These are phyloP conservation scores for Aphodius granarius DNA, from an alignment of 2,888 invertebrate genomes.

Conservation along the genomic window DNA sequence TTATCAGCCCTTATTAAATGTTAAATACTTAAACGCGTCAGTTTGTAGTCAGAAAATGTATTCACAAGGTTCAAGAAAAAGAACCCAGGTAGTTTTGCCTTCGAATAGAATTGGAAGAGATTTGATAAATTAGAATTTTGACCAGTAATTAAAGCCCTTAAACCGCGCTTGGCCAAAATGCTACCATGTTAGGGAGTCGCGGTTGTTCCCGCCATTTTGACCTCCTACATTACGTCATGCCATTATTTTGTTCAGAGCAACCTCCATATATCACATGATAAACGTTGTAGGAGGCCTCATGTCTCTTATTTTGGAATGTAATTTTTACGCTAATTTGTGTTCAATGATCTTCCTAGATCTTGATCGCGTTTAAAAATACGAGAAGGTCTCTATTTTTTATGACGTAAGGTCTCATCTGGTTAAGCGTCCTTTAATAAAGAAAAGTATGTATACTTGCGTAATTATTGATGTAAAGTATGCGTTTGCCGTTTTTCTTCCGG, in stretches of 20 bases:
- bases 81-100: too few species aligned
- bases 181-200: too few species aligned
- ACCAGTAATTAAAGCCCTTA: too few species aligned
- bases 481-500: background rate
- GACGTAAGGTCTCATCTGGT: background rate
- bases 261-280: background rate
- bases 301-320: background rate
- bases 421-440: background rate
- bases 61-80: too few species aligned
- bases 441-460: background rate
- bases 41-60: too few species aligned
- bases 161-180: too few species aligned
- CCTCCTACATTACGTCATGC: background rate
- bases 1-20: too few species aligned
- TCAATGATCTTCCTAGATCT: background rate
- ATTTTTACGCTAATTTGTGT: background rate
- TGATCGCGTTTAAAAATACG: background rate
- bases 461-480: background rate
- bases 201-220: too few species aligned
- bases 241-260: background rate
- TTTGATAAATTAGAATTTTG: too few species aligned
- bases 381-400: background rate
- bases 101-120: too few species aligned
- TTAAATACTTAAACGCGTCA: too few species aligned
- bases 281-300: background rate